These are phyloP conservation scores for Pangasius larnaudii DNA, from an alignment of 2,797 vertebrate genomes.

Conservation along the genomic window DNA sequence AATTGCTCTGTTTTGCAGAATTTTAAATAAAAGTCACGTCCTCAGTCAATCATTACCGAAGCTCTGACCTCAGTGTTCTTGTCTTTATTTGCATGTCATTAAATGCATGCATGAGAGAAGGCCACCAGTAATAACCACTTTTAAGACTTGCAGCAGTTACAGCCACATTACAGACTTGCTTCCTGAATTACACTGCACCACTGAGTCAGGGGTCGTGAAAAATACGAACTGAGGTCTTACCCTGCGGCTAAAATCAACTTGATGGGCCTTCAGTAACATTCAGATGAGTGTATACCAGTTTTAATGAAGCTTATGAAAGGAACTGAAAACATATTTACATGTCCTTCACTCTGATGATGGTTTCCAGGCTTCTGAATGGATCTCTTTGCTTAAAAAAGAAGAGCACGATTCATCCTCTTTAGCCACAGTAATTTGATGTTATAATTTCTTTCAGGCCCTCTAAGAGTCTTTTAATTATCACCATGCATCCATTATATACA, in stretches of 20 bases:
- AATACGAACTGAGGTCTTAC: neutral
- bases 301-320: constrained; percentile 23
- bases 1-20: neutral
- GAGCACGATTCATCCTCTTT: constrained; percentile 1
- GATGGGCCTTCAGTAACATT: neutral
- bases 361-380: neutral
- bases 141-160: constrained; percentile 5
- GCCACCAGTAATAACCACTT: constrained; percentile 14
- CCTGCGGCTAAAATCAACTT: neutral
- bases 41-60: constrained; percentile 14
- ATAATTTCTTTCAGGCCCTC: constrained; percentile 24
- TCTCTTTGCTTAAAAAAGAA: neutral
- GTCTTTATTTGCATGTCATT: constrained; percentile 38
- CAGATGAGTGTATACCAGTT: neutral
- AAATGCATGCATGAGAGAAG: neutral
- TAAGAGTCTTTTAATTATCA: constrained; percentile 32
- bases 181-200: neutral
- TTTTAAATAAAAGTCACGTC: constrained; percentile 26
- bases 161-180: neutral
- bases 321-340: constrained; percentile 2
- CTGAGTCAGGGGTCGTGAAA: neutral
- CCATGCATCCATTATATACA: constrained; percentile 3
- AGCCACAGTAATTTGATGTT: constrained; percentile 10
- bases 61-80: constrained; percentile 22
- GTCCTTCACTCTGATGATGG: constrained; percentile 6